A percentile compares a stretch with the other conserved stretches of the same genome.
These are phyloP conservation scores for Ganaspis sp. DNA, from an alignment of 1,140 invertebrate genomes.

Conservation along the genomic window DNA sequence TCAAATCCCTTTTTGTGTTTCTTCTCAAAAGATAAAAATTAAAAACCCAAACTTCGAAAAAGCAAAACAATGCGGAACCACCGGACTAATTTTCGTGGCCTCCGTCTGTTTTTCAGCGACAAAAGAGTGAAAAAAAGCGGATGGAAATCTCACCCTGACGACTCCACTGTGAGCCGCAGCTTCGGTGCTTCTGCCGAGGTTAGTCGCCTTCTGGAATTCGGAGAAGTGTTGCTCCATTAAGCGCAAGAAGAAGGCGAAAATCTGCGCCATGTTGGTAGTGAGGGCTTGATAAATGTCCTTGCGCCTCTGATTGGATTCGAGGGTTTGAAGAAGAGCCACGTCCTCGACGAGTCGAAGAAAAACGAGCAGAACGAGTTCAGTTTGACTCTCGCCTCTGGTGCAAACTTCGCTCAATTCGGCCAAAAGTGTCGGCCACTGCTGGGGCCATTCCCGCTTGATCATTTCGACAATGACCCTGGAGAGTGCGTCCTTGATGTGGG, in stretches of 20 bases:
- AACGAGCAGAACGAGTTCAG: constrained; percentile 90
- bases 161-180: constrained; percentile 85
- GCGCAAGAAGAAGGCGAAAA: constrained; percentile 89
- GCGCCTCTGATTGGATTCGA: constrained; percentile 88
- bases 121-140: constrained; percentile 10
- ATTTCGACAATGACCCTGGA: constrained; percentile 94
- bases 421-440: constrained; percentile 92
- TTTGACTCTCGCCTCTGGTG: constrained; percentile 87
- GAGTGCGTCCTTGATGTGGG: constrained; percentile 90
- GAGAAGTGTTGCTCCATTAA: constrained; percentile 87
- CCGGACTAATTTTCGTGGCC: too few species aligned
- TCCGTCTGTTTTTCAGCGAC: too few species aligned
- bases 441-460: constrained; percentile 96
- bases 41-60: too few species aligned
- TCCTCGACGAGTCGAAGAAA: constrained; percentile 93
- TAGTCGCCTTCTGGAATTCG: constrained; percentile 81
- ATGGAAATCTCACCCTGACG: constrained; percentile 79
- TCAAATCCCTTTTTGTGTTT: too few species aligned
- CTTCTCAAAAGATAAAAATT: too few species aligned
- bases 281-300: constrained; percentile 93
- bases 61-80: too few species aligned
- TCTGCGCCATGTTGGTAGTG: constrained; percentile 88
- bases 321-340: constrained; percentile 89
- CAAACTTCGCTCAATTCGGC: constrained; percentile 88
- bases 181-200: constrained; percentile 79